These are phyloP conservation scores for Microctenopoma stevenorrisi DNA, from an alignment of 2,797 vertebrate species.

Conservation along the genomic window DNA sequence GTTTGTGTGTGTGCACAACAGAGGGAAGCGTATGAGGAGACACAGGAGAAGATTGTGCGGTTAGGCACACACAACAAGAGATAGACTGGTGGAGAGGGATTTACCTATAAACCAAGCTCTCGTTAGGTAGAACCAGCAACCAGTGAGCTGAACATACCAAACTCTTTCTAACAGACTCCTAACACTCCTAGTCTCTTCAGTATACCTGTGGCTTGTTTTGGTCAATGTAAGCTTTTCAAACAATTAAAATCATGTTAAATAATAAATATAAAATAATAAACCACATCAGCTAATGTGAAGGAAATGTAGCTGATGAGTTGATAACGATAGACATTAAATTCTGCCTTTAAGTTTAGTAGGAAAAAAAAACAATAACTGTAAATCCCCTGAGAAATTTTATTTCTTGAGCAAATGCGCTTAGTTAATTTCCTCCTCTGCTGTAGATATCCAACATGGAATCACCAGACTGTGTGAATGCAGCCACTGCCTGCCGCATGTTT, in stretches of 20 bases:
- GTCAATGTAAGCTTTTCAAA: not conserved
- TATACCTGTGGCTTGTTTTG: not conserved
- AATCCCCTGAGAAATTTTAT: too few relatives aligned
- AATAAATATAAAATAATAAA: too few relatives aligned
- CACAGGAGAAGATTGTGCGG: constrained; percentile 29
- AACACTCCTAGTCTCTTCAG: too few relatives aligned
- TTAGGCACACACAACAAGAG: constrained; percentile 20
- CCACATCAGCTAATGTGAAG: too few relatives aligned
- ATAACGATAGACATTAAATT: too few relatives aligned
- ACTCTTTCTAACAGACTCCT: not conserved
- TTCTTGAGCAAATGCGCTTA: too few relatives aligned
- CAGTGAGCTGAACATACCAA: not conserved
- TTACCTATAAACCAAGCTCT: constrained; percentile 2
- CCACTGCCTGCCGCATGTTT: not conserved
- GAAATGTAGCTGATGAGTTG: too few relatives aligned
- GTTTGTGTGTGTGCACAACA: constrained; percentile 9
- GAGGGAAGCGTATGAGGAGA: constrained; percentile 14
- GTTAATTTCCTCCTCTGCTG: too few relatives aligned
- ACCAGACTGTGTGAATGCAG: not conserved
- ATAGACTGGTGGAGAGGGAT: constrained; percentile 10
- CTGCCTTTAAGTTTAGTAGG: not conserved
- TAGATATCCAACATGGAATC: not conserved
- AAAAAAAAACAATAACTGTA: too few relatives aligned
- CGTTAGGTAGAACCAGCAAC: not conserved
- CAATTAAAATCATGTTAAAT: too few relatives aligned